A percentile compares a stretch with the other conserved stretches of the same genome.
Evolutionary conservation across 2,888 invertebrate genomes (phyloP).

Genomic region (Drosophila mercatorum): DNA sequence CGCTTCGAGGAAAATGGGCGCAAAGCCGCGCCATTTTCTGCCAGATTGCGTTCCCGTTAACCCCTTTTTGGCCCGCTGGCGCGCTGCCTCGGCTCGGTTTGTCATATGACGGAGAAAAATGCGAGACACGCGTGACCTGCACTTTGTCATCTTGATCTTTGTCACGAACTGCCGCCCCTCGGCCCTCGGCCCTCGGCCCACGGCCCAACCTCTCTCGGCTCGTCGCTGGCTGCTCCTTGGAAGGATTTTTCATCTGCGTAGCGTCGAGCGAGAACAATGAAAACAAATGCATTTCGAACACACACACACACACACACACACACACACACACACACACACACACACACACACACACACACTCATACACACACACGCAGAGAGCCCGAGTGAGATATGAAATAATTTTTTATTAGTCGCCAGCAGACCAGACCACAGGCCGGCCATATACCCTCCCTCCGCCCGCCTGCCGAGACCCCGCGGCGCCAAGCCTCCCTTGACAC

Average conservation of each 20-base stretch:
- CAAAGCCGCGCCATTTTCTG: constrained; percentile 43
- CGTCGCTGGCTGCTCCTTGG: constrained; percentile 5
- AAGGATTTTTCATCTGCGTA: constrained; percentile 33
- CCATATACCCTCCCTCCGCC: not conserved
- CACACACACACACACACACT: constrained; percentile 13
- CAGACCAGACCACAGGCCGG: constrained; percentile 19
- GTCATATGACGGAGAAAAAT: constrained; percentile 50
- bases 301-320: constrained; percentile 10
- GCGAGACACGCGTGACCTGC: constrained; percentile 68
- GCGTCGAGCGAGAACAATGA: constrained; percentile 63
- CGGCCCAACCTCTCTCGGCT: not conserved
- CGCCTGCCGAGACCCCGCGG: not conserved
- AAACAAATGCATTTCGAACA: constrained; percentile 71
- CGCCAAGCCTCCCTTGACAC: not conserved
- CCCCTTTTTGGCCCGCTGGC: not conserved
- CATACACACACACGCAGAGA: constrained; percentile 19
- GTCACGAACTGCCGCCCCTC: constrained; percentile 11
- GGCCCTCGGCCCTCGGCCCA: not conserved
- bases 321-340: constrained; percentile 14
- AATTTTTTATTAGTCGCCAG: constrained; percentile 71
- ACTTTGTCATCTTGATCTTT: constrained; percentile 75
- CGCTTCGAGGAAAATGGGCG: constrained; percentile 28
- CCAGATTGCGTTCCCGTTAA: constrained; percentile 17
- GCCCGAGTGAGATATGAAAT: constrained; percentile 64
- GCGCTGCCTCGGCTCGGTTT: not conserved